Evolutionary conservation across 2,888 invertebrate species (phyloP).

Genomic region (Rhamnusium bicolor): DNA sequence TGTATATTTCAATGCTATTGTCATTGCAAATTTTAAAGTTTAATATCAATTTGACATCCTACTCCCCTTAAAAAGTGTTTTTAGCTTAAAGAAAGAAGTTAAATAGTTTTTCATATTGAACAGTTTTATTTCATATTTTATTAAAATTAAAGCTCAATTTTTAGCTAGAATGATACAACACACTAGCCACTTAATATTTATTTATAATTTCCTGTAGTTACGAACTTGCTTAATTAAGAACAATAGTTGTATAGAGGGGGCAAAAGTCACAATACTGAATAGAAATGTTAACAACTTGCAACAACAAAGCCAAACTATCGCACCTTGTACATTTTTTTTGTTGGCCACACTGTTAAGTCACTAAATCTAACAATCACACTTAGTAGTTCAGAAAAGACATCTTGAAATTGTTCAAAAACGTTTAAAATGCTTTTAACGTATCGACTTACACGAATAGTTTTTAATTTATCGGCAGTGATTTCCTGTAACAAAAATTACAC

Average conservation of each 20-base stretch:
- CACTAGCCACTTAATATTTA: background rate
- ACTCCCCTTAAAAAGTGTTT: background rate
- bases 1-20: slow-evolving; percentile 42
- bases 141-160: too few species aligned
- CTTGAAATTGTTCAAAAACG: slow-evolving; percentile 51
- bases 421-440: slow-evolving; percentile 38
- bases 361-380: slow-evolving; percentile 66
- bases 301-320: slow-evolving; percentile 32
- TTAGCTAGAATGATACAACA: background rate
- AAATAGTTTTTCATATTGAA: too few species aligned
- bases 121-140: too few species aligned
- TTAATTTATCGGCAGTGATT: slow-evolving; percentile 53
- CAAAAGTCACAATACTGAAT: background rate
- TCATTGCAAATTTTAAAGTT: slow-evolving; percentile 35
- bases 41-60: slow-evolving; percentile 11
- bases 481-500: slow-evolving; percentile 51
- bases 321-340: slow-evolving; percentile 38
- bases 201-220: background rate
- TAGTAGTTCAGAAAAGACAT: slow-evolving; percentile 50
- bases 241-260: background rate
- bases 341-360: slow-evolving; percentile 44
- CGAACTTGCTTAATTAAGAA: background rate
- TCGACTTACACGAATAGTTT: slow-evolving; percentile 40
- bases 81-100: too few species aligned
- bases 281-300: slow-evolving; percentile 35